A percentile compares a stretch with the other conserved stretches of the same genome.
These are phyloP conservation scores for Mycogona germanica DNA, from an alignment of 2,888 invertebrate genomes.

Conservation along the genomic window DNA sequence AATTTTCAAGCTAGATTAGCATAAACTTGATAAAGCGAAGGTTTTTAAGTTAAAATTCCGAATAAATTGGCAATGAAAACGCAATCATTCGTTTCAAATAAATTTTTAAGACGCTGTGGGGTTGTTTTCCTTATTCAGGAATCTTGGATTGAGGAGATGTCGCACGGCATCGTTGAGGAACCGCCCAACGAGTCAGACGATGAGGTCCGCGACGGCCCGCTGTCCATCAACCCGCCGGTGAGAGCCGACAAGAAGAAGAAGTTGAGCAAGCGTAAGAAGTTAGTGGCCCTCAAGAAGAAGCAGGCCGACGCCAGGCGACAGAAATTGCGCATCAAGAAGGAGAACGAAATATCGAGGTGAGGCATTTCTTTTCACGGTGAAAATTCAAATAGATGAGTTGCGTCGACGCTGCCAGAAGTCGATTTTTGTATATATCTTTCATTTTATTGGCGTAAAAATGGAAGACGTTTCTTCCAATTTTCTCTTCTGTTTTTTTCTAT, in stretches of 20 bases:
- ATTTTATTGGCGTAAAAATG: too few relatives aligned
- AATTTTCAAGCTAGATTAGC: too few relatives aligned
- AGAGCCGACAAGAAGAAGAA: conserved; percentile 11
- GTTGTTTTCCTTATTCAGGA: conserved; percentile 1
- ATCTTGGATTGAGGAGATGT: conserved; percentile 11
- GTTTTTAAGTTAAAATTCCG: too few relatives aligned
- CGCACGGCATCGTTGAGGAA: conserved; percentile 8
- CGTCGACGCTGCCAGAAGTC: too few relatives aligned
- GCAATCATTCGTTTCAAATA: neutral
- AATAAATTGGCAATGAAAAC: neutral
- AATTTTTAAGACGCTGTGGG: neutral
- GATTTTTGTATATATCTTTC: too few relatives aligned
- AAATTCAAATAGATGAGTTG: too few relatives aligned
- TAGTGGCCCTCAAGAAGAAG: neutral
- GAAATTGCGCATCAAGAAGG: neutral
- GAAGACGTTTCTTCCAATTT: too few relatives aligned
- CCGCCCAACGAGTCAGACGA: neutral
- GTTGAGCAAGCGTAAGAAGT: neutral
- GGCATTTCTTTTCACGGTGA: neutral
- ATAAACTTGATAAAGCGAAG: too few relatives aligned
- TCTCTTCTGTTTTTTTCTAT: too few relatives aligned
- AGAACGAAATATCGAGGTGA: conserved; percentile 1
- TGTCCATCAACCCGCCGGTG: conserved; percentile 11
- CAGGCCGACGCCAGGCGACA: neutral
- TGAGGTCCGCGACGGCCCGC: conserved; percentile 1